phyloP scores from a whole-genome alignment of 2,113 vertebrate genomes.

The Haliaeetus leucogaster region DNA sequence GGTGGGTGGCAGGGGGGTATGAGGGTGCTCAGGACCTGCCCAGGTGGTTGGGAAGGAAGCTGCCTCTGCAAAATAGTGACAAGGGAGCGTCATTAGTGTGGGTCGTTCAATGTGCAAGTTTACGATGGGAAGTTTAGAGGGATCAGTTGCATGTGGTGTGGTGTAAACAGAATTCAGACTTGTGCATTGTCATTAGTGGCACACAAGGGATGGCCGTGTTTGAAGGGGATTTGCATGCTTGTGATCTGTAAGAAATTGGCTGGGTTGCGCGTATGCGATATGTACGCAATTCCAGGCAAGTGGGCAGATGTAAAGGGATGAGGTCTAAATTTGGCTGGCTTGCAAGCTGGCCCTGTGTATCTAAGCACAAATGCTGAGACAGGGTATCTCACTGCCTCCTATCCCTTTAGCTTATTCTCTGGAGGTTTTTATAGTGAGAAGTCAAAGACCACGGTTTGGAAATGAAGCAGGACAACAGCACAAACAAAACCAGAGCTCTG shows the following conservation, averaged over 20 bases:
- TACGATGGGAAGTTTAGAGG: not conserved
- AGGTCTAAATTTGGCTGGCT: slow-evolving; percentile 39
- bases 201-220: not conserved
- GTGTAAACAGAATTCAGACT: slow-evolving; percentile 2
- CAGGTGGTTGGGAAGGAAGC: not conserved
- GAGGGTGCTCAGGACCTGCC: not conserved
- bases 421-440: not conserved
- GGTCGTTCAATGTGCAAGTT: not conserved
- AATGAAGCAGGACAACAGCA: not conserved
- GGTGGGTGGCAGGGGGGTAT: not conserved
- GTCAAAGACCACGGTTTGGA: not conserved
- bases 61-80: not conserved
- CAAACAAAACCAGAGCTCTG: not conserved
- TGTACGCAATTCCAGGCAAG: not conserved
- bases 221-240: not conserved
- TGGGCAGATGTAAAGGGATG: slow-evolving; percentile 15
- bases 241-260: not conserved
- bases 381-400: not conserved
- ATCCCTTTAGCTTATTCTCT: not conserved
- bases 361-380: not conserved
- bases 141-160: not conserved
- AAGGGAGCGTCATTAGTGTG: not conserved
- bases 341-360: not conserved
- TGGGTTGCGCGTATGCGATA: not conserved
- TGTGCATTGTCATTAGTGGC: not conserved